Base-by-base conservation (phyloP, 2,888 invertebrate species). In the Cetonia aurata region DNA sequence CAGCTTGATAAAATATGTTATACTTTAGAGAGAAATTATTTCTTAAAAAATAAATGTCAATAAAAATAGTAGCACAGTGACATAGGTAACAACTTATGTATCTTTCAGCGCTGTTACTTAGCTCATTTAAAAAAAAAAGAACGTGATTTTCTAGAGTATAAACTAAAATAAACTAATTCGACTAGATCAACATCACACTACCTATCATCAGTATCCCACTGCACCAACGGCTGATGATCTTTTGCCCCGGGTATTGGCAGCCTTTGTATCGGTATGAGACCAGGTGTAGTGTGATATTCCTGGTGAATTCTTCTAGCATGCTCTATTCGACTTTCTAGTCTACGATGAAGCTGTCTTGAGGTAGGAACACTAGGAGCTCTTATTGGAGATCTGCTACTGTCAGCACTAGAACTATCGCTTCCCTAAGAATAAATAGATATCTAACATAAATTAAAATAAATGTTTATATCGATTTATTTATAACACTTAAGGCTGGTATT, bases 181-280 rank as follows among this genome's bases (percentile, higher is more conserved):
- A 44, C 1, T 6, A 44, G 25, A 25, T 25, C 4, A 25, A 25
- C 25, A 25, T 25, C 13, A 50, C 9, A 25, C 71, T 74, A 87
- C 87, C 87, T 88, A 74, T 88, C 88, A 76, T 88, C 88, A 41
- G 87, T 86, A 71, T 88, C 87, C 88, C 88, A 88, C 73, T 88
- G 87, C 12, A 89, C 89, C 33, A 89, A 79, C 6, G 89, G 89
- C 76, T 88, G 88, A 75, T 87, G 86, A 75, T 87, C 87, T 73
- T 84, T 85, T 33, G 82, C 84, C 46, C 84, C 84, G 12, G 87
- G 87, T 73, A 87, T 85, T 4, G 86, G 83, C 72, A 87, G 80
- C 73, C 87, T 83, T 75, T 87, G 86, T 50, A 87, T 86, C n/a
- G 87, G 86, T 73, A 87, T 86, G 50, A 87, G 80, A 55, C 84